Base-by-base conservation (phyloP, 2,113 vertebrate genomes). In the Anser brachyrhynchus region DNA sequence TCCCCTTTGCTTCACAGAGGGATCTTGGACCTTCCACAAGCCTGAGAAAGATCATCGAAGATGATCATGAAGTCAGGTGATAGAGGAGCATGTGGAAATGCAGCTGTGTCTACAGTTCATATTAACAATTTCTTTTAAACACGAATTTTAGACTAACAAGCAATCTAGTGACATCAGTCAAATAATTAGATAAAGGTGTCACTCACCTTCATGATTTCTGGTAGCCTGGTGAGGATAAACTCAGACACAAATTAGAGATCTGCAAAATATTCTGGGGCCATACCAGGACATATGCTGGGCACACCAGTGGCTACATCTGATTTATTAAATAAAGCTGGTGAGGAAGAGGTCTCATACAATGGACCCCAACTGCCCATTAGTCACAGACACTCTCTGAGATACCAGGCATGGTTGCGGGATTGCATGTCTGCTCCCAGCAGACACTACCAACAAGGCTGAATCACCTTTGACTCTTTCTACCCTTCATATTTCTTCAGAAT, bases 11-110 rank as follows among this genome's bases (percentile, higher is more conserved):
- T 92, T 86, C 87, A 84, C 75, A 78, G 78, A 55, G 81, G 69
- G 43, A 74, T 87, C 78, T 90, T 90, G 70, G 81, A 81, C 84
- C 81, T 79, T 62, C 85, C 78, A 46, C 65, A 35, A 92, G 83
- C 73, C 95, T 97, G 96, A 90, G 95, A 91, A 96, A 97, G 95
- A 95, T 95, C 93, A 95, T 96, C 93, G 73, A 37, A 92, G 91
- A 70, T 73, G 37, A 29, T 69, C 92, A 95, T 85, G 69, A 84
- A 87, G 87, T 92, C 80, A 78, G 93, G 17, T 59, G 58, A 44
- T 39, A 19, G 49, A 66, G 37, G 15, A 73, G 15, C 51, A 33
- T n/a, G 15, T 39, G 39, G 64, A 89, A 83, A 67, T 66, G 21
- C 37, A 91, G 35, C 11, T 0, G 0, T 51, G 49, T 41, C 52